Conservation (phyloP, 2,113 vertebrate genomes). For the Penelope pileata region DNA sequence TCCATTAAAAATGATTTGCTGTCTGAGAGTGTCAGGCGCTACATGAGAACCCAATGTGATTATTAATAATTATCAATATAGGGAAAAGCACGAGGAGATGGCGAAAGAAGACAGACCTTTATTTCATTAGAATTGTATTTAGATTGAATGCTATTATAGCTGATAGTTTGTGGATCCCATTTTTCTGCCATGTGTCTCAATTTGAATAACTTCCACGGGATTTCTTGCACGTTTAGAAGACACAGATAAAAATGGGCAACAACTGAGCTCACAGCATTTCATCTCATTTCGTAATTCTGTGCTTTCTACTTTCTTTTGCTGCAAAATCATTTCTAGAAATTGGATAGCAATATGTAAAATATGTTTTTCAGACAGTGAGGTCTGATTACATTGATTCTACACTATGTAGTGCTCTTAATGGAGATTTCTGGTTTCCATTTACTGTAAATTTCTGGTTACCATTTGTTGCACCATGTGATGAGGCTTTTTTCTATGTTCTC, state of each 20-base stretch:
- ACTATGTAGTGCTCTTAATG: conserved; percentile 25
- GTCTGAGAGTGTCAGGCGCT: not conserved
- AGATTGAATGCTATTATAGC: not conserved
- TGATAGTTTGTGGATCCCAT: not conserved
- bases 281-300: not conserved
- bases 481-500: conserved; percentile 21
- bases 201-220: not conserved
- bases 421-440: conserved; percentile 53
- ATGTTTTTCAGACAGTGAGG: not conserved
- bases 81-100: not conserved
- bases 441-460: conserved; percentile 41
- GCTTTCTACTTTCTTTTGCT: not conserved
- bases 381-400: conserved; percentile 45
- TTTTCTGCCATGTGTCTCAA: not conserved
- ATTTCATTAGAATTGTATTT: conserved; percentile 2
- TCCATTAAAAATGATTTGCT: conserved; percentile 54
- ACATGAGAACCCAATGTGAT: not conserved
- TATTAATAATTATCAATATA: conserved; percentile 20
- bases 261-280: not conserved
- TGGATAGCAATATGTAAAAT: conserved; percentile 43
- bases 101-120: not conserved
- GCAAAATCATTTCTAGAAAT: conserved; percentile 44
- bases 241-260: not conserved
- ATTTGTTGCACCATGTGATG: not conserved
- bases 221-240: not conserved